These are phyloP conservation scores for Hippocampus guttulatus DNA, from an alignment of 2,113 vertebrate species.

Conservation along the genomic window DNA sequence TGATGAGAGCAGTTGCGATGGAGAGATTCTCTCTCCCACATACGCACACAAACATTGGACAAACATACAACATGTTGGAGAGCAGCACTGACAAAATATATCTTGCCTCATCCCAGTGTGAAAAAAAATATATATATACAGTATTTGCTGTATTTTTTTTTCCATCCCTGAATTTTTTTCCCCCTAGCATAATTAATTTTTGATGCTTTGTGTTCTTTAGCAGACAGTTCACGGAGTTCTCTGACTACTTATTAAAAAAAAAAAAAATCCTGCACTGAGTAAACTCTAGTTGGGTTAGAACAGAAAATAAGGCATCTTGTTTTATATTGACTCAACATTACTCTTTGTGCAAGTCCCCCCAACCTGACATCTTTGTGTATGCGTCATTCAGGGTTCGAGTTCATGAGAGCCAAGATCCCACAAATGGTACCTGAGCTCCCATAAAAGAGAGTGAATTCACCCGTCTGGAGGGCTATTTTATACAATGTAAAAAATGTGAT, in stretches of 20 bases:
- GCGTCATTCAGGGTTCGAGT: no score
- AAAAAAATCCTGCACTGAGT: not conserved
- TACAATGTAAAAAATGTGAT: no score
- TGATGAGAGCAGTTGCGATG: constrained; percentile 38
- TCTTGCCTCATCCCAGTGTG: not conserved
- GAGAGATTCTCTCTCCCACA: not conserved
- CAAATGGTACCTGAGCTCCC: not conserved
- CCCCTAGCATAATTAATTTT: not conserved
- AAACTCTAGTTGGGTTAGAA: not conserved
- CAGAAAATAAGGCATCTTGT: not conserved
- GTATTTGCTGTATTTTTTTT: not conserved
- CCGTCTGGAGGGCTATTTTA: not conserved
- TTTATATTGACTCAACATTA: not conserved
- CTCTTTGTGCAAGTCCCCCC: no score
- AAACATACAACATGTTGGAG: not conserved
- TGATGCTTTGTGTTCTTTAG: not conserved
- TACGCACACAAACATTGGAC: not conserved
- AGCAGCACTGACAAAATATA: not conserved
- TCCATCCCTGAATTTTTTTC: not conserved
- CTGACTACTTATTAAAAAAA: not conserved
- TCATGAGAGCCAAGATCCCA: not conserved
- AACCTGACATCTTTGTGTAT: not conserved
- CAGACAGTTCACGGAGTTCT: not conserved
- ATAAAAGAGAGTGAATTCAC: not conserved
- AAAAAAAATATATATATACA: not conserved